Evolutionary conservation across 2,888 invertebrate genomes (phyloP).

Genomic region (Morinoia aosen): DNA sequence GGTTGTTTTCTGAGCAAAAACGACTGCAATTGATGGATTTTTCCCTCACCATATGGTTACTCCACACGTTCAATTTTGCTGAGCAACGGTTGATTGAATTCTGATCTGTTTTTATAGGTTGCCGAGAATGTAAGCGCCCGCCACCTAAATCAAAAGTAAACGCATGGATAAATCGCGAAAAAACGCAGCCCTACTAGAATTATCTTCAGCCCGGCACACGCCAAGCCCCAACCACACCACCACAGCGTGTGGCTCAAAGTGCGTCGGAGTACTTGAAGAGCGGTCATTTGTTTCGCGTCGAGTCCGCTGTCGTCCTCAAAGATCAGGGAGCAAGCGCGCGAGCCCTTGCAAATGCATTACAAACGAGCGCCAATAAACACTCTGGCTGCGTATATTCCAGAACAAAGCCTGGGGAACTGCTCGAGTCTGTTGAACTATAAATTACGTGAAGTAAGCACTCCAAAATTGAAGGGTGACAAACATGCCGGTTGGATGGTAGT

Average conservation of each 20-base stretch:
- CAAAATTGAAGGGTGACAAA: neutral
- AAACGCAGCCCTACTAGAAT: neutral
- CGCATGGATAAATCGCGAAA: neutral
- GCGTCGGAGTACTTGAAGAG: neutral
- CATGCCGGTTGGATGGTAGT: neutral
- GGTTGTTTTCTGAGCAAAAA: neutral
- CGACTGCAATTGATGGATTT: neutral
- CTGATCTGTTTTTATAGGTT: neutral
- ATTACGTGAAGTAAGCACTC: neutral
- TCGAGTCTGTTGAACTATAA: neutral
- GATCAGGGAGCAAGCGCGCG: neutral
- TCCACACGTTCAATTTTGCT: neutral
- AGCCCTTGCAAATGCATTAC: neutral
- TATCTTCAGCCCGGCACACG: neutral
- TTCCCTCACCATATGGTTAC: neutral
- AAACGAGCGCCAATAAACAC: slow-evolving; percentile 5
- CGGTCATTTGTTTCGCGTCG: neutral
- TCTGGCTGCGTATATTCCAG: neutral
- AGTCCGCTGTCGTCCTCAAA: neutral
- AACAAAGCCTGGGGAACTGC: neutral
- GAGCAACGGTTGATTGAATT: neutral
- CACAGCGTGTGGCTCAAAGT: neutral
- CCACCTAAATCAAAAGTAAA: neutral
- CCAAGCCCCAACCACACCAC: neutral
- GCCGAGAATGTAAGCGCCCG: neutral